Percentiles rank a stretch among this genome's conserved stretches.
These are phyloP conservation scores for Ceratoteleas bidentatus DNA, from an alignment of 1,140 invertebrate species.

Conservation along the genomic window DNA sequence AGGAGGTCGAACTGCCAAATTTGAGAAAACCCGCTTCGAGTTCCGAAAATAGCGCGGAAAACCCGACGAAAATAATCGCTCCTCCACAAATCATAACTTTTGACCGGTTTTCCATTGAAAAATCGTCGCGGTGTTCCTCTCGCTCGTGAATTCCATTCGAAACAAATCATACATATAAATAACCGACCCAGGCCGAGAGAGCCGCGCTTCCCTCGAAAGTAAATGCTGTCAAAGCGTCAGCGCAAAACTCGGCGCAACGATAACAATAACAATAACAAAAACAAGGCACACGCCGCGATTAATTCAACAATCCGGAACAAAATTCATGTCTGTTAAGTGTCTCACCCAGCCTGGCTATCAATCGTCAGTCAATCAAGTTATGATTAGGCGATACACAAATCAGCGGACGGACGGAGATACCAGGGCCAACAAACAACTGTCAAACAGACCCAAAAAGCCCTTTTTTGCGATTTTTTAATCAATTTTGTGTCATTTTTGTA, in stretches of 20 bases:
- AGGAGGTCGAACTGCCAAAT: conserved; percentile 12
- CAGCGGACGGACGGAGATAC: no score
- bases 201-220: conserved; percentile 51
- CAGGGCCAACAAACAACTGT: no score
- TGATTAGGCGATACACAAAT: no score
- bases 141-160: conserved; percentile 62
- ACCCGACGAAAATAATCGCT: conserved; percentile 41
- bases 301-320: not conserved
- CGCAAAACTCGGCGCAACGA: conserved; percentile 32
- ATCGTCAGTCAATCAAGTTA: no score
- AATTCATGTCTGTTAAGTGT: no score
- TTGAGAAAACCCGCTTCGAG: conserved; percentile 19
- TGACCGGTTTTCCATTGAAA: conserved; percentile 58
- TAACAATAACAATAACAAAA: conserved; percentile 40
- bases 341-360: no score
- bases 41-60: conserved; percentile 45
- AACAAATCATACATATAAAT: conserved; percentile 66
- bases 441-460: no score
- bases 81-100: conserved; percentile 53
- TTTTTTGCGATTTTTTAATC: no score
- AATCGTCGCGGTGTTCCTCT: conserved; percentile 50
- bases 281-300: conserved; percentile 15
- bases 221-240: conserved; percentile 55
- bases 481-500: no score
- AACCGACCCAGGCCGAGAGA: conserved; percentile 62